Conservation (phyloP, 2,888 invertebrate species). For the Caenorhabditis plicata region DNA sequence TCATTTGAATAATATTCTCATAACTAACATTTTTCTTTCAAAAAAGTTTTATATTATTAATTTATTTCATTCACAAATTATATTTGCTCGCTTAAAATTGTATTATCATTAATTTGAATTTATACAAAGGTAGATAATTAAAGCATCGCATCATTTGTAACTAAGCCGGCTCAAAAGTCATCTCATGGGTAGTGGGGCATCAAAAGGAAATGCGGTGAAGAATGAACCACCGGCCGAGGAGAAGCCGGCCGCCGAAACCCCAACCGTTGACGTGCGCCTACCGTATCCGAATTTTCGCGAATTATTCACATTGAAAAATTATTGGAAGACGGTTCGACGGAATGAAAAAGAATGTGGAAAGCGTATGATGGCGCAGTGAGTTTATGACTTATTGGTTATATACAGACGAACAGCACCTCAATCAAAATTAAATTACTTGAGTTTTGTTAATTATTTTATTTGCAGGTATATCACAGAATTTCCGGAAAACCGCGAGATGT, state of each 20-base stretch:
- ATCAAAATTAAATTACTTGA: too few relatives aligned
- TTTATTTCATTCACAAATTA: too few relatives aligned
- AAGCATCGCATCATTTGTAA: too few relatives aligned
- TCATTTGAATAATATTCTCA: too few relatives aligned
- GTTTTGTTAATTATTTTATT: slow-evolving; percentile 5
- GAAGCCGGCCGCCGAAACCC: slow-evolving; percentile 36
- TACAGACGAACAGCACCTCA: background rate
- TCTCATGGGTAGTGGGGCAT: slow-evolving; percentile 35
- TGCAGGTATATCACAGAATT: slow-evolving; percentile 58
- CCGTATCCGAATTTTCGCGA: slow-evolving; percentile 62
- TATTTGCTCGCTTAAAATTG: too few relatives aligned
- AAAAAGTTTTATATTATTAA: too few relatives aligned
- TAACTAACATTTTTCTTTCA: too few relatives aligned
- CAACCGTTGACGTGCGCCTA: slow-evolving; percentile 51
- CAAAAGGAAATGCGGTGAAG: slow-evolving; percentile 19
- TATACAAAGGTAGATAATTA: too few relatives aligned
- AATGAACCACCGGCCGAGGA: slow-evolving; percentile 32
- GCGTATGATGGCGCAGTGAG: slow-evolving; percentile 54
- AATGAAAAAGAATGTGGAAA: slow-evolving; percentile 59
- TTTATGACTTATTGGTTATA: background rate
- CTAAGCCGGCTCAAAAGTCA: too few relatives aligned
- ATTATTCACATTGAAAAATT: slow-evolving; percentile 65
- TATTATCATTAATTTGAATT: too few relatives aligned
- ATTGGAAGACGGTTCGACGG: slow-evolving; percentile 63
- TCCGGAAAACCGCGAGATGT: slow-evolving; percentile 48